These are phyloP conservation scores for Ammodytes marinus DNA, from an alignment of 2,113 vertebrate species.

Conservation along the genomic window DNA sequence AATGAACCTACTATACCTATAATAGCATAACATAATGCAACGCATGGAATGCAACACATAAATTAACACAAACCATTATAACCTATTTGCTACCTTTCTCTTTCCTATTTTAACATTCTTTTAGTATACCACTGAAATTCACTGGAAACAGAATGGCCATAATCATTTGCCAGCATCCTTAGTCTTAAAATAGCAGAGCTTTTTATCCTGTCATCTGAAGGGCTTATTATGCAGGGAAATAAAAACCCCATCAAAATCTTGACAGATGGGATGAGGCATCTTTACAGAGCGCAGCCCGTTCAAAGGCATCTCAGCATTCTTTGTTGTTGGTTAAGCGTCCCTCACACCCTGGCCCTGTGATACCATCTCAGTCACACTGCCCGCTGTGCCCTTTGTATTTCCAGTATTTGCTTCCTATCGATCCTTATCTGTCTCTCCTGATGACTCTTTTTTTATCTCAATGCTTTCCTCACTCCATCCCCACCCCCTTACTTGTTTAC, in stretches of 20 bases:
- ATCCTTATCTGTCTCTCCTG: constrained; percentile 37
- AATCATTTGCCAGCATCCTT: constrained; percentile 59
- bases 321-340: constrained; percentile 62
- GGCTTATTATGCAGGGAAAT: constrained; percentile 67
- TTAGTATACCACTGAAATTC: constrained; percentile 33
- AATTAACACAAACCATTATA: not conserved
- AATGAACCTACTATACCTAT: not conserved
- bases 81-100: not conserved
- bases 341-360: constrained; percentile 42
- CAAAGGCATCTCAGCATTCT: constrained; percentile 66
- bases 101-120: not conserved
- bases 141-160: constrained; percentile 50
- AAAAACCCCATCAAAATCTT: constrained; percentile 54
- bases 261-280: constrained; percentile 74
- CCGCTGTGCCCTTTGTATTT: constrained; percentile 57
- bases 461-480: constrained; percentile 5
- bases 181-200: constrained; percentile 73
- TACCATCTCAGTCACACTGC: constrained; percentile 48
- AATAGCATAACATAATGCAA: not conserved
- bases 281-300: constrained; percentile 56
- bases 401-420: constrained; percentile 40
- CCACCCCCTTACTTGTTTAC: constrained; percentile 3
- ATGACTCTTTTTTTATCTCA: constrained; percentile 19
- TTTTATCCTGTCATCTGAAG: constrained; percentile 70
- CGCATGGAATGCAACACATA: not conserved